These are phyloP conservation scores for Empidonax traillii DNA, from an alignment of 2,113 vertebrate genomes.

Conservation along the genomic window DNA sequence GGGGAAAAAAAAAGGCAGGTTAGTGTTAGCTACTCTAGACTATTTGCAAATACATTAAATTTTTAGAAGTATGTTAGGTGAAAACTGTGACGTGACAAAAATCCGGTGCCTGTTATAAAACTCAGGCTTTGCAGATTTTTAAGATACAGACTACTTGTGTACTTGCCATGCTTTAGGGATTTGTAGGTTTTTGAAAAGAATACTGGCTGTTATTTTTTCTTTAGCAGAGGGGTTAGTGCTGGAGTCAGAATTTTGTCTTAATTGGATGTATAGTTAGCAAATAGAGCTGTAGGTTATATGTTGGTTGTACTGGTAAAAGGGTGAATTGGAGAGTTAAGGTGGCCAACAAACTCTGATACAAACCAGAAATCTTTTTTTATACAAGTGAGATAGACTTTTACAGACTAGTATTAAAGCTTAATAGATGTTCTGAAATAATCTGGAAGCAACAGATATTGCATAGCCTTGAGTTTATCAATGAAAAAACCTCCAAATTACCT, in stretches of 20 bases:
- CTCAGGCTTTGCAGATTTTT: neutral
- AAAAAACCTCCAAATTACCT: neutral
- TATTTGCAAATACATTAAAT: neutral
- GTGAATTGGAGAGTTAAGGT: neutral
- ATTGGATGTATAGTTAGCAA: neutral
- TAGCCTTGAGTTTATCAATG: neutral
- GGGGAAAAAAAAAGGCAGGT: neutral
- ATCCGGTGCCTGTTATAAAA: neutral
- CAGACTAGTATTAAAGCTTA: neutral
- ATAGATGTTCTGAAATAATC: neutral
- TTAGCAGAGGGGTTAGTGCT: neutral
- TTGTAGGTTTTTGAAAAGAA: neutral
- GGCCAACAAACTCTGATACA: neutral
- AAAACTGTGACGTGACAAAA: neutral
- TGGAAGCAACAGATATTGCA: neutral
- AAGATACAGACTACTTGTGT: neutral
- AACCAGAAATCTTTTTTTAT: neutral
- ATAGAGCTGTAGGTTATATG: neutral
- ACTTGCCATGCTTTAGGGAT: neutral
- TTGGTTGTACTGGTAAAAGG: neutral
- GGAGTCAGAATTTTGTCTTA: neutral
- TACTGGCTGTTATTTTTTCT: neutral
- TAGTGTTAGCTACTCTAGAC: neutral
- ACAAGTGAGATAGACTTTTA: neutral
- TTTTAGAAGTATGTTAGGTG: neutral